Evolutionary conservation across 1,140 invertebrate species (phyloP).

Genomic region (Bombus affinis): DNA sequence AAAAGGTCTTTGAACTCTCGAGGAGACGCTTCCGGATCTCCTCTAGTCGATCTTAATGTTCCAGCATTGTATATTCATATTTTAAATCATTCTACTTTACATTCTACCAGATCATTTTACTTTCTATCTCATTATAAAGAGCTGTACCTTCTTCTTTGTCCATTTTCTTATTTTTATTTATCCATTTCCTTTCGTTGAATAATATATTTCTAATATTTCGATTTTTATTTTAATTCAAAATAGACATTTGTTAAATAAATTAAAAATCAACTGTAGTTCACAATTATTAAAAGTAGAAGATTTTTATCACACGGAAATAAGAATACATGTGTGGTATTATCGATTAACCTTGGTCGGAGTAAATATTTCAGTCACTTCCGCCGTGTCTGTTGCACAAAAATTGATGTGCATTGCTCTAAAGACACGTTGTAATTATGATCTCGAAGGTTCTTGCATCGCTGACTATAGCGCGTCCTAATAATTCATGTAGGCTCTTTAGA

Average conservation of each 20-base stretch:
- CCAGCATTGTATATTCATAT: background rate
- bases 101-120: background rate
- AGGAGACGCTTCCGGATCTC: slow-evolving; percentile 4
- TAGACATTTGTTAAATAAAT: background rate
- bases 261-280: background rate
- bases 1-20: slow-evolving; percentile 24
- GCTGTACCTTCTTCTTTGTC: background rate
- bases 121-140: background rate
- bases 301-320: too few relatives aligned
- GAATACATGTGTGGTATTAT: background rate
- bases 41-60: background rate
- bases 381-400: background rate
- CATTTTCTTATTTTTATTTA: background rate
- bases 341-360: slow-evolving; percentile 2
- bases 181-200: background rate
- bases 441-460: slow-evolving; percentile 2
- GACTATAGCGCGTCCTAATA: slow-evolving; percentile 28
- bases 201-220: background rate
- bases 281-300: background rate
- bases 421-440: background rate
- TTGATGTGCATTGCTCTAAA: background rate
- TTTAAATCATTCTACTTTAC: background rate
- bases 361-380: slow-evolving; percentile 7
- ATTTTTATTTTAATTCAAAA: background rate
- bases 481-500: slow-evolving; percentile 19